phyloP scores from a whole-genome alignment of 1,140 invertebrate genomes.

The Neodiprion lecontei region DNA sequence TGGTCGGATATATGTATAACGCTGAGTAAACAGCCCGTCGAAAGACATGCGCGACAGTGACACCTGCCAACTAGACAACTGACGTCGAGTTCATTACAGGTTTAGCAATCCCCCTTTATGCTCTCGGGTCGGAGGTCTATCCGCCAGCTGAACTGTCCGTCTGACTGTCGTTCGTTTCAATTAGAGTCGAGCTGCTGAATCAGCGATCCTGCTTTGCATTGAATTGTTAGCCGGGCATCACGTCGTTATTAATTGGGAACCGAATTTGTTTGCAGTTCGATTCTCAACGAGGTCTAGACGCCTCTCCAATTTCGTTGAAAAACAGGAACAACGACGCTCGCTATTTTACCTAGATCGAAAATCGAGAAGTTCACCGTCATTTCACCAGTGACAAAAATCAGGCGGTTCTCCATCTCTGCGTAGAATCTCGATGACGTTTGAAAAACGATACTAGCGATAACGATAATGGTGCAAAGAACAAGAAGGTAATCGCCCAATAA shows the following conservation, averaged over 20 bases:
- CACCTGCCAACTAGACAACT: not conserved
- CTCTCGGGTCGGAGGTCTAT: not conserved
- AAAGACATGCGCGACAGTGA: not conserved
- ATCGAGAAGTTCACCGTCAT: not conserved
- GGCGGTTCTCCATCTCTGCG: not conserved
- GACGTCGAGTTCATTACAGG: not conserved
- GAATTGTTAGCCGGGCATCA: not conserved
- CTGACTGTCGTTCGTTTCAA: slow-evolving; percentile 3
- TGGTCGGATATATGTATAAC: too few relatives aligned
- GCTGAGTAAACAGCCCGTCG: too few relatives aligned
- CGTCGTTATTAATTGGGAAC: not conserved
- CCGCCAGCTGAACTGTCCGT: not conserved
- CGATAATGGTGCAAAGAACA: too few relatives aligned
- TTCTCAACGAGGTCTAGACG: too few relatives aligned
- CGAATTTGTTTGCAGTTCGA: not conserved
- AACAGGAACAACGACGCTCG: not conserved
- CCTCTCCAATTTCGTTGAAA: not conserved
- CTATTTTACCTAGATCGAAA: not conserved
- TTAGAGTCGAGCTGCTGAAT: not conserved
- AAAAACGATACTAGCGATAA: too few relatives aligned
- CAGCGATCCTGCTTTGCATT: slow-evolving; percentile 7
- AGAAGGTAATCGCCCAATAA: too few relatives aligned
- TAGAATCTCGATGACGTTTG: too few relatives aligned
- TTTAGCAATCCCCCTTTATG: slow-evolving; percentile 3
- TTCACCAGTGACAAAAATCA: not conserved